Evolutionary conservation across 2,797 vertebrate genomes (phyloP), one percentile per base, ranked within the genome.

Genomic region (Parauchenoglanis punctatus): DNA sequence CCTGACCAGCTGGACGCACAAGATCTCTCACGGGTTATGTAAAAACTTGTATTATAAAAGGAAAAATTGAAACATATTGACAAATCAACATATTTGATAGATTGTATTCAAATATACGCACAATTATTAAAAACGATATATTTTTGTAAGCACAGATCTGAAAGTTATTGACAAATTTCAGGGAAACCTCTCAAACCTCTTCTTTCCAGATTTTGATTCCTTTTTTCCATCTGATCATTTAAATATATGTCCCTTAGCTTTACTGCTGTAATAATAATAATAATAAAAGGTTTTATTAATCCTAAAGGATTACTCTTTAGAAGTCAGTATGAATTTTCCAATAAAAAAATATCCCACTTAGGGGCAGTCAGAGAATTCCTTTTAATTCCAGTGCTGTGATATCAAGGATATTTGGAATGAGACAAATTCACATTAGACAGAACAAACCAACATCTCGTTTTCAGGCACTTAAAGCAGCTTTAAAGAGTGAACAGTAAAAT

Each of bases 271-370:
- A 67, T 67, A 40, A 40, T 15, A 68, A 35, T 35, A 35, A 35
- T 1, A 35, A 35, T 1, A 35, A 35, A 35, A 35, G 35, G 35
- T 35, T 35, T 35, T 35, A 35, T 35, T 40, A 20, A 70, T 68
- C 28, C 65, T 31, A 31, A 31, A 31, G 17, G 31, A 70, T 18
- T 40, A 25, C 40, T 11, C 23, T 52, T 52, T 49, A 25, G 25
- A n/a, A 13, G 7, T 67, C 28, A 17, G 25, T 15, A 75, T 49
- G 4, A 25, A 52, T n/a, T 28, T 52, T 52, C 44, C 72, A 49
- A 75, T 49, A 83, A 58, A 59, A 70, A 68, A 58, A 61, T 35
- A 35, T 84, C 70, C 40, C 83, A 63, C 40, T 76, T 76, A 20
- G 61, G 8, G 83, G 25, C 83, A 52, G 59, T 46, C 1, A 12